Evolutionary conservation across 2,888 invertebrate genomes (phyloP), one percentile per base, ranked within the genome.

Genomic region (Alitta virens): DNA sequence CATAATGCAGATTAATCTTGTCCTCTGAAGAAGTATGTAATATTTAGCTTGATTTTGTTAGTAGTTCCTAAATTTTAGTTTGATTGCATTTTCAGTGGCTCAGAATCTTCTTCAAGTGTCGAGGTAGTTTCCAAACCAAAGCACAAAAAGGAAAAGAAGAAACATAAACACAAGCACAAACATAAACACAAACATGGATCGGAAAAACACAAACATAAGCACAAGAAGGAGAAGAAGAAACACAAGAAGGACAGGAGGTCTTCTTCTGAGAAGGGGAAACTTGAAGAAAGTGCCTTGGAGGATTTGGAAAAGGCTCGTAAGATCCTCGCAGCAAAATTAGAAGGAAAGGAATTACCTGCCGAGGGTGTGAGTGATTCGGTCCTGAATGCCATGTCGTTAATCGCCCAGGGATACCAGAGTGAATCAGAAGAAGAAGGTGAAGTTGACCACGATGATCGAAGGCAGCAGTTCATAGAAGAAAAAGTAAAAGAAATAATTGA

Each of bases 171-270:
- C 54, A 68, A 66, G 55, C 61, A 68, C 26, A 68, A 64, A 24
- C 64, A 62, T 42, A 87, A 86, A 68, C 85, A 85, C 72, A 86
- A 86, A 75, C 85, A 85, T 72, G 51, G 58, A 9, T 61, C 65
- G 59, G 33, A 65, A 25, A 51, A 65, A 23, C 54, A 68, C 23
- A 65, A 68, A 16, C 66, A 72, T 38, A 74, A 73, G 52, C 71
- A 71, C 40, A 72, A 72, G 24, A 71, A 63, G 23, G 66, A 67
- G 53, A 60, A 60, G 53, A 77, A 78, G 58, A 70, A 74, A 56
- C 76, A 78, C 63, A 76, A 75, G 58, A 74, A 73, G 52, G 60
- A 54, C 5, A 12, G 61, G 59, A 18, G 27, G 38, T 25, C 23
- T 58, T 14, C 25, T 54, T 18, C 40, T 12, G 43, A 60, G 62